Evolutionary conservation across 2,888 invertebrate species (phyloP), one percentile per base, ranked within the genome.

Genomic region (Agapostemon virescens): DNA sequence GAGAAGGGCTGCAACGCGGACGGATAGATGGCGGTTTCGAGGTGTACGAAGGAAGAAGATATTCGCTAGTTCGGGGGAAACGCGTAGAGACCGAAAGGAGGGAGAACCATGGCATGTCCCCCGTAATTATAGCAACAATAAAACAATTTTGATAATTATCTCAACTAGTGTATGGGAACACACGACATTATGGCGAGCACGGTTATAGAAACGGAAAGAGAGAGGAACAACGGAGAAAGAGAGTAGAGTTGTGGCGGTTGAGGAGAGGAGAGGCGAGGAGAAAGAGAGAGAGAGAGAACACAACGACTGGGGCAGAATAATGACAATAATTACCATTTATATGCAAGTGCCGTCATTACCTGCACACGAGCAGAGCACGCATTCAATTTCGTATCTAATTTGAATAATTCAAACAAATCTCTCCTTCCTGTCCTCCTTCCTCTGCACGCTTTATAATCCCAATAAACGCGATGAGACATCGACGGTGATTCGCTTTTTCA

Each of bases 291-390:
- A 84, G 58, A 86, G 86, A 85, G 89, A 87, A 89, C 90, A 90
- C 91, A 90, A 92, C 92, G 91, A 91, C 90, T 90, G 88, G 88
- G 90, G 90, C 90, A 91, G 91, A 92, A 91, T 92, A 92, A 92
- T 92, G 92, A 92, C 92, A 91, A 92, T 92, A 92, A 92, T 92
- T 92, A 92, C 92, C 92, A 92, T 92, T 92, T 92, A 92, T 92
- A 92, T 91, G 91, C 92, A 92, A 92, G 92, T 92, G 92, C 91
- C 91, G 91, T 92, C 92, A 92, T 92, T 92, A 92, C 92, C 92
- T 92, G 92, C 92, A 92, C 92, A 92, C 92, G 92, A 92, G 90
- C 91, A 90, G 90, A 91, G 91, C 91, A 92, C 92, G 92, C 92
- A 92, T 92, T 92, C 92, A 92, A 92, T 92, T 92, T 92, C 90